These are phyloP conservation scores for Rhogogaster chlorosoma DNA, from an alignment of 2,888 invertebrate genomes.

Conservation along the genomic window DNA sequence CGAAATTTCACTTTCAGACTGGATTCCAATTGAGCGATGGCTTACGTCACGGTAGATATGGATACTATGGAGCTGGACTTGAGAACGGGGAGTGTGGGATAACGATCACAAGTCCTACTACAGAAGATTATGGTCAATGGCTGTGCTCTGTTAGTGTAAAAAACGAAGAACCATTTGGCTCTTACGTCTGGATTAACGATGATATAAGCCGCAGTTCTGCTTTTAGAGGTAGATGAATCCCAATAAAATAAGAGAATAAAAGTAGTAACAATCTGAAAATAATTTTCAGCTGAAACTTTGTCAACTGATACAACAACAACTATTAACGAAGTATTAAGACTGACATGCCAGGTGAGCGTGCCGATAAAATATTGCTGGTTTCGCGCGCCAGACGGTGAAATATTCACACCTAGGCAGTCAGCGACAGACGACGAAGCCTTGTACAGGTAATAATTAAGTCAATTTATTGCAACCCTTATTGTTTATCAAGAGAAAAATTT, in stretches of 20 bases:
- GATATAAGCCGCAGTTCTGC: neutral
- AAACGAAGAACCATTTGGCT: constrained; percentile 49
- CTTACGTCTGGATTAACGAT: constrained; percentile 5
- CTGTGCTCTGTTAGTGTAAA: constrained; percentile 78
- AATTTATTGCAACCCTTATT: neutral
- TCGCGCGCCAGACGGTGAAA: constrained; percentile 77
- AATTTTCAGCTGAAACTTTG: neutral
- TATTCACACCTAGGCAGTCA: constrained; percentile 13
- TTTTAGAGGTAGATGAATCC: constrained; percentile 43
- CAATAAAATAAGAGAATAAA: neutral
- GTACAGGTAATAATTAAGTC: constrained; percentile 4
- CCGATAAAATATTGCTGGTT: constrained; percentile 79
- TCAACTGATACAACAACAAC: neutral
- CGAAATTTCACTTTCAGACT: constrained; percentile 34
- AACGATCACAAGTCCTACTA: constrained; percentile 76
- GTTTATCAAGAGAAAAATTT: neutral
- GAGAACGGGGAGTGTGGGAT: constrained; percentile 78
- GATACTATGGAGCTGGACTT: constrained; percentile 80
- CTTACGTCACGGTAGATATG: constrained; percentile 61
- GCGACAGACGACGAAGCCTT: neutral
- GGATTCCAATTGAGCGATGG: constrained; percentile 53
- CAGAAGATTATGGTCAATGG: constrained; percentile 78
- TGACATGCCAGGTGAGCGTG: constrained; percentile 75
- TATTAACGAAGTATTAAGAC: constrained; percentile 65
- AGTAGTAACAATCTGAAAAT: neutral